A percentile compares a stretch with the other conserved stretches of the same genome.
These are phyloP conservation scores for Oligia fasciuncula DNA, from an alignment of 2,888 invertebrate species.

Conservation along the genomic window DNA sequence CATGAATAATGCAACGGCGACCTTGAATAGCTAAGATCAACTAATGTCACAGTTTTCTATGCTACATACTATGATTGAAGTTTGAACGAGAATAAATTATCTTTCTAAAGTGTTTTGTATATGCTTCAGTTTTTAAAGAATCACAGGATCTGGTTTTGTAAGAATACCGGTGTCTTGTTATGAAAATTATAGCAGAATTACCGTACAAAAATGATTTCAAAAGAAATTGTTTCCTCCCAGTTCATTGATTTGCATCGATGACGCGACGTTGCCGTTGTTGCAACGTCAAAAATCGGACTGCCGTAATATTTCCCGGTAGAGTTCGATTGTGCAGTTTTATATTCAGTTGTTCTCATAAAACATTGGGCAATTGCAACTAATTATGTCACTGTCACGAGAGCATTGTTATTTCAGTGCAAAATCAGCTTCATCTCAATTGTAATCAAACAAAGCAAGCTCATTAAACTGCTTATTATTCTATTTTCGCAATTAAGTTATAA, in stretches of 20 bases:
- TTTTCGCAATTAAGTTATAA: constrained; percentile 51
- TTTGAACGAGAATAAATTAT: constrained; percentile 36
- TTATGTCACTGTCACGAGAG: constrained; percentile 69
- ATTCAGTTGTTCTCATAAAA: constrained; percentile 64
- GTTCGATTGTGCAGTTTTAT: constrained; percentile 49
- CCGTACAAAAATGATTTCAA: background rate
- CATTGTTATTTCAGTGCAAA: constrained; percentile 71
- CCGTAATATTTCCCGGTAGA: constrained; percentile 53
- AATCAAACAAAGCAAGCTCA: constrained; percentile 63
- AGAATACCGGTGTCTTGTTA: background rate
- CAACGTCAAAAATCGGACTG: constrained; percentile 23
- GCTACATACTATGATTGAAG: constrained; percentile 35
- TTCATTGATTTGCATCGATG: constrained; percentile 34
- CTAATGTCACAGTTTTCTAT: constrained; percentile 71
- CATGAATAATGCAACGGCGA: constrained; percentile 77
- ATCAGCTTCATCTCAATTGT: constrained; percentile 67
- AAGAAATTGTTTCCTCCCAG: constrained; percentile 29
- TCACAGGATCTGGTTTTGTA: constrained; percentile 5
- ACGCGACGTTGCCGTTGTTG: constrained; percentile 12
- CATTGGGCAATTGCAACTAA: constrained; percentile 68
- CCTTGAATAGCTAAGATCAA: constrained; percentile 73
- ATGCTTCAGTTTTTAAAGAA: background rate
- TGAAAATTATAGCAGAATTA: constrained; percentile 6
- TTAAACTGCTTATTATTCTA: constrained; percentile 63
- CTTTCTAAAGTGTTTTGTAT: background rate